Evolutionary conservation across 1,140 invertebrate genomes (phyloP), one percentile per base, ranked within the genome.

Genomic region (Pectinophora gossypiella): DNA sequence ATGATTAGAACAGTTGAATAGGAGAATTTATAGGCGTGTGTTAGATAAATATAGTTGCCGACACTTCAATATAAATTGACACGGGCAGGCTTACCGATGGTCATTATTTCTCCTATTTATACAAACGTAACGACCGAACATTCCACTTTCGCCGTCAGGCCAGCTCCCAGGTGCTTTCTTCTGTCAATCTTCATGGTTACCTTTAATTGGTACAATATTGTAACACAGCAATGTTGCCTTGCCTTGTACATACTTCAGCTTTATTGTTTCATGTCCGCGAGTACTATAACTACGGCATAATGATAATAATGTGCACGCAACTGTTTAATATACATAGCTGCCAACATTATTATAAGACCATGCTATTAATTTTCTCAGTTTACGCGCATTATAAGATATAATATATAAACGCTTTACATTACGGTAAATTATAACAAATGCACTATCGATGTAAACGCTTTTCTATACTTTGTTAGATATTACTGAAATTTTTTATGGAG

Each of bases 201-300:
- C 53, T 50, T 67, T 70, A 67, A 70, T 67, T 64, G 61, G 58
- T 61, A 59, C 59, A 64, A 68, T 61, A 59, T 51, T 51, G 54
- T 32, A 57, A 61, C 58, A 64, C 47, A 40, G 36, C 36, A 40
- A 40, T 40, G 36, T 40, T 40, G 36, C 36, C 36, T 40, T 40
- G 7, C 36, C 36, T 7, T 32, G n/a, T 32, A 32, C n/a, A 32
- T 32, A 32, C 27, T n/a, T n/a, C 27, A 2, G 27, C 27, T 32
- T 32, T 32, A 32, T 32, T 32, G 27, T 32, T 32, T 9, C n/a
- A 32, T n/a, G n/a, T n/a, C n/a, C n/a, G n/a, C n/a, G n/a, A n/a
- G n/a, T n/a, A n/a, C n/a, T n/a, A n/a, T n/a, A n/a, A n/a, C n/a
- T n/a, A n/a, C n/a, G n/a, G n/a, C n/a, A n/a, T n/a, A n/a, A n/a